Evolutionary conservation across 2,113 vertebrate species (phyloP).

Genomic region (Oreochromis spilurus): DNA sequence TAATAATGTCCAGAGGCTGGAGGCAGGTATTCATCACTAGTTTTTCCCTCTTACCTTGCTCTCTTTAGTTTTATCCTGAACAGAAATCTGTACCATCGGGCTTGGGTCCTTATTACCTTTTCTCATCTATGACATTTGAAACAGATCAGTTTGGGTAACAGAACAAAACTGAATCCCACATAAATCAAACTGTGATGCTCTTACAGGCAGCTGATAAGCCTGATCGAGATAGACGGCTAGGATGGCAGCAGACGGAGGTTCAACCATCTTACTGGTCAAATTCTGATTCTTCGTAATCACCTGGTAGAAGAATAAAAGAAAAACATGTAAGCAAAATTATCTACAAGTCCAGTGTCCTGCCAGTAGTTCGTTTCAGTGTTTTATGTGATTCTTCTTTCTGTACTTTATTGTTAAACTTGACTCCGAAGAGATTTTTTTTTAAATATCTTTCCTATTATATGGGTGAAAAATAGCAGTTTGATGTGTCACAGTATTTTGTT

Average conservation of each 20-base stretch:
- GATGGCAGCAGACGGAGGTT: constrained; percentile 84
- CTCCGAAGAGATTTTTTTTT: not conserved
- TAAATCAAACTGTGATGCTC: constrained; percentile 15
- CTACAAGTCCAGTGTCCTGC: not conserved
- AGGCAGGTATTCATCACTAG: not conserved
- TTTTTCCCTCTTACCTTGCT: constrained; percentile 74
- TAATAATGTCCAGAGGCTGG: not conserved
- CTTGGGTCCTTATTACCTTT: constrained; percentile 86
- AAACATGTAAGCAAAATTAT: not conserved
- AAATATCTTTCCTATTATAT: rapidly evolving
- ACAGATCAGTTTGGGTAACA: not conserved
- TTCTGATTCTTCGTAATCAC: constrained; percentile 85
- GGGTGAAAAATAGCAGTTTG: not conserved
- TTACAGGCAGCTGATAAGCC: constrained; percentile 83
- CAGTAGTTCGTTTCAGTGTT: not conserved
- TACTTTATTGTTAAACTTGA: not conserved
- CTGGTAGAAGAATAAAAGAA: constrained; percentile 47
- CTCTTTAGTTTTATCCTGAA: constrained; percentile 84
- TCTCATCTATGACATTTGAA: constrained; percentile 74
- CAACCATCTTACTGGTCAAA: constrained; percentile 71
- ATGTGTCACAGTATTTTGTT: not conserved
- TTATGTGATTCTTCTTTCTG: not conserved
- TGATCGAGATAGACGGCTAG: constrained; percentile 85
- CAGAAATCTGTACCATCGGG: constrained; percentile 83
- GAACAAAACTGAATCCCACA: not conserved